Percentiles rank a stretch among this genome's conserved stretches.
These are phyloP conservation scores for Macrochelys suwanniensis DNA, from an alignment of 2,797 vertebrate genomes.

Conservation along the genomic window DNA sequence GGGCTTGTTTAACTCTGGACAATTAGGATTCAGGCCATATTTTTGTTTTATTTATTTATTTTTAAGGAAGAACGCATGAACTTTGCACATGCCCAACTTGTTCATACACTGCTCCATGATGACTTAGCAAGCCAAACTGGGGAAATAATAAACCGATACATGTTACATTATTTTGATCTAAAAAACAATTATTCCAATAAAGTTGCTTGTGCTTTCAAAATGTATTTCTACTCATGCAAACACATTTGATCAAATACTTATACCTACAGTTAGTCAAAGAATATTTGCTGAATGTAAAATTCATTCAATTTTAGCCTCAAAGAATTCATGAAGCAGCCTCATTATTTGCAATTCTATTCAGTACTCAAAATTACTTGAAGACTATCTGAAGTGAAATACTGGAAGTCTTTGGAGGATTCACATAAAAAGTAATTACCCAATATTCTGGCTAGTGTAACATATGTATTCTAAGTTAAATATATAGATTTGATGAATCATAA, in stretches of 20 bases:
- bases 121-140: neutral
- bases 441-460: neutral
- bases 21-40: neutral
- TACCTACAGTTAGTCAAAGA: neutral
- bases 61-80: neutral
- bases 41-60: neutral
- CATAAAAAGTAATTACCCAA: neutral
- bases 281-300: neutral
- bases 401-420: neutral
- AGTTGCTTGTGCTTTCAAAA: neutral
- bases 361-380: neutral
- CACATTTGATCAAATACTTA: neutral
- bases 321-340: neutral
- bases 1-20: neutral
- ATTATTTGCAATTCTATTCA: neutral
- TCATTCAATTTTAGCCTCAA: neutral
- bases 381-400: neutral
- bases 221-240: neutral
- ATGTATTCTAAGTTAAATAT: neutral
- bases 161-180: rapidly evolving
- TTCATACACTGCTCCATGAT: neutral
- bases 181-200: rapidly evolving
- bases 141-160: neutral
- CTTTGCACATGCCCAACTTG: neutral
- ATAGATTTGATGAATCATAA: neutral